Percentiles rank a stretch among this genome's conserved stretches.
Conservation (phyloP, 2,888 invertebrate species). For the Anoncus sp. region DNA sequence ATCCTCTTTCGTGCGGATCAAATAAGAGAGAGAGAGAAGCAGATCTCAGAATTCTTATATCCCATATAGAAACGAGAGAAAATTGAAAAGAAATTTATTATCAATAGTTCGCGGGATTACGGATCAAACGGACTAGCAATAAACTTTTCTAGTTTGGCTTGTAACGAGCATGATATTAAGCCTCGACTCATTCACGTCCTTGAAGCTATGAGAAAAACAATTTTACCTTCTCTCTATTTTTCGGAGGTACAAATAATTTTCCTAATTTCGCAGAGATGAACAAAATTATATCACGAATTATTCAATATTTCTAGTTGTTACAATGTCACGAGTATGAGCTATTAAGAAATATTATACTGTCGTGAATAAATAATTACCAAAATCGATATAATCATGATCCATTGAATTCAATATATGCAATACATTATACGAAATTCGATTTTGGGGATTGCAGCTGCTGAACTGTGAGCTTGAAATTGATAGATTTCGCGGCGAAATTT, state of each 20-base stretch:
- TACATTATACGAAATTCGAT: background rate
- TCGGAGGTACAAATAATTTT: background rate
- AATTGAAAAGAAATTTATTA: constrained; percentile 54
- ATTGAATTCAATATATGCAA: background rate
- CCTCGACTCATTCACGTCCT: background rate
- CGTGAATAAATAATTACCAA: background rate
- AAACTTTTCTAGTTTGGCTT: background rate
- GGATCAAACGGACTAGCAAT: background rate
- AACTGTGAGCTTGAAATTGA: background rate
- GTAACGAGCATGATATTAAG: background rate
- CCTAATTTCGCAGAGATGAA: background rate
- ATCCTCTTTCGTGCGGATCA: no score
- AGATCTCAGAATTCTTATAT: constrained; percentile 29
- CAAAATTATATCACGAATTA: background rate
- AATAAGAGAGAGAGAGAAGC: constrained; percentile 7
- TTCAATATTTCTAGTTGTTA: background rate
- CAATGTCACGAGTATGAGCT: background rate
- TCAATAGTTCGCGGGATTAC: constrained; percentile 41
- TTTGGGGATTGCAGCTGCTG: background rate
- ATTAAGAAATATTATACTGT: background rate
- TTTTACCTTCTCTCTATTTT: background rate
- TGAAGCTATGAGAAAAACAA: background rate
- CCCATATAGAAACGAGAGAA: constrained; percentile 5
- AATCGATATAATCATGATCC: background rate
- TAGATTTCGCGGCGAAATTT: background rate